Conservation (phyloP, 2,113 vertebrate species). For the Platanista minor region DNA sequence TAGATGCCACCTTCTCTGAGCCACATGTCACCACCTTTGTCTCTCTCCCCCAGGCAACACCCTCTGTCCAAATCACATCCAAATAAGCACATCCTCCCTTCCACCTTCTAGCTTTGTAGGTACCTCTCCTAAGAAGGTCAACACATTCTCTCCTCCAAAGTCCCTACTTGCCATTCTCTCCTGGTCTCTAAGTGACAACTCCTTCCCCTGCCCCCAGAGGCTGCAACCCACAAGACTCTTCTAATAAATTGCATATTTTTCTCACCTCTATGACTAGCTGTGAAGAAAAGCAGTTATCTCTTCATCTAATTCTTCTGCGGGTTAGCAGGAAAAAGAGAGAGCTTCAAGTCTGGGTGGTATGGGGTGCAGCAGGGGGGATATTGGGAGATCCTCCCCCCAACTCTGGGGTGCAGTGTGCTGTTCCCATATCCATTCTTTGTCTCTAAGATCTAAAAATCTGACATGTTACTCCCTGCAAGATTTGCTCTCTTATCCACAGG, state of each 20-base stretch:
- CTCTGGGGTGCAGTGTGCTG: no score
- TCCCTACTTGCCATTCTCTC: not conserved
- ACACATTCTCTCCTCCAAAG: not conserved
- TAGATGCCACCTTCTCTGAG: fast-evolving
- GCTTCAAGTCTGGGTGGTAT: not conserved
- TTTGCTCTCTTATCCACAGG: not conserved
- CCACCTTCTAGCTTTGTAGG: no score
- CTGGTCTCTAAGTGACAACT: not conserved
- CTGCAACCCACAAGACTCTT: not conserved
- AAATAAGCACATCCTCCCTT: not conserved
- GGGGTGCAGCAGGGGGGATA: no score
- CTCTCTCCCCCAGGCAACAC: not conserved
- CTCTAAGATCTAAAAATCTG: not conserved
- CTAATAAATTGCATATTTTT: not conserved
- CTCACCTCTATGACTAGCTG: not conserved
- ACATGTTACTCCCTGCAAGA: not conserved
- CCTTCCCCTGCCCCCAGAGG: not conserved
- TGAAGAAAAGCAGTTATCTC: not conserved
- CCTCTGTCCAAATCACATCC: not conserved
- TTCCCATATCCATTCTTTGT: not conserved
- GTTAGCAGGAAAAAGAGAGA: no score
- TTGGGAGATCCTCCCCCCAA: fast-evolving
- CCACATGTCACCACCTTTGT: not conserved
- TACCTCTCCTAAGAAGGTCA: not conserved
- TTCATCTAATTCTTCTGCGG: not conserved